These are phyloP conservation scores for Pterobdella sp. DNA, from an alignment of 2,888 invertebrate species.

Conservation along the genomic window DNA sequence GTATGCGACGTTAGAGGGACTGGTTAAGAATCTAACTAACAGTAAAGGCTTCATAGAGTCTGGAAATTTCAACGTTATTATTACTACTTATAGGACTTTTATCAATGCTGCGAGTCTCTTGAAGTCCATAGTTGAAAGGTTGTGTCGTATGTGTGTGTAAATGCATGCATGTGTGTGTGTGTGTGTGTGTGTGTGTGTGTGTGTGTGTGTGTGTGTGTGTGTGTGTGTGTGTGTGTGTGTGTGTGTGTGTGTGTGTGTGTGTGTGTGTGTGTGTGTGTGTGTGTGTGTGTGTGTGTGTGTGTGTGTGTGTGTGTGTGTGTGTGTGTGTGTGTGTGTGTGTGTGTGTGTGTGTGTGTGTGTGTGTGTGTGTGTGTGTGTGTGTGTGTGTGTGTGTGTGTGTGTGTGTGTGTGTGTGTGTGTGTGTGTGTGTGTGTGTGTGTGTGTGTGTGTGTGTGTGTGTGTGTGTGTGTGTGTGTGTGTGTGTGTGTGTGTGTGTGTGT, in stretches of 20 bases:
- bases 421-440: slow-evolving; percentile 4
- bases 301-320: slow-evolving; percentile 22
- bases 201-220: slow-evolving; percentile 6
- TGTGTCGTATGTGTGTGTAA: neutral
- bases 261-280: slow-evolving; percentile 4
- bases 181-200: slow-evolving; percentile 6
- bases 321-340: slow-evolving; percentile 15
- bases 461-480: slow-evolving; percentile 1
- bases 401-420: slow-evolving; percentile 4
- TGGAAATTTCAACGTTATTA: slow-evolving; percentile 89
- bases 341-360: slow-evolving; percentile 10
- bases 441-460: slow-evolving; percentile 4
- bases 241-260: slow-evolving; percentile 4
- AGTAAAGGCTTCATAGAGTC: slow-evolving; percentile 93
- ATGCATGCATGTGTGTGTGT: neutral
- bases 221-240: slow-evolving; percentile 1
- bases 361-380: slow-evolving; percentile 3
- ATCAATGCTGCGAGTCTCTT: slow-evolving; percentile 78
- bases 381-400: slow-evolving; percentile 4
- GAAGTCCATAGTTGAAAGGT: slow-evolving; percentile 61
- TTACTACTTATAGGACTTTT: slow-evolving; percentile 86
- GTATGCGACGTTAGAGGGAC: slow-evolving; percentile 83
- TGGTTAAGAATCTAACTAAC: slow-evolving; percentile 78
- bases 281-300: slow-evolving; percentile 12
- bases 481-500: neutral